Percentiles rank a stretch among this genome's conserved stretches.
These are phyloP conservation scores for Meloidogyne exigua DNA, from an alignment of 1,140 invertebrate genomes.

Conservation along the genomic window DNA sequence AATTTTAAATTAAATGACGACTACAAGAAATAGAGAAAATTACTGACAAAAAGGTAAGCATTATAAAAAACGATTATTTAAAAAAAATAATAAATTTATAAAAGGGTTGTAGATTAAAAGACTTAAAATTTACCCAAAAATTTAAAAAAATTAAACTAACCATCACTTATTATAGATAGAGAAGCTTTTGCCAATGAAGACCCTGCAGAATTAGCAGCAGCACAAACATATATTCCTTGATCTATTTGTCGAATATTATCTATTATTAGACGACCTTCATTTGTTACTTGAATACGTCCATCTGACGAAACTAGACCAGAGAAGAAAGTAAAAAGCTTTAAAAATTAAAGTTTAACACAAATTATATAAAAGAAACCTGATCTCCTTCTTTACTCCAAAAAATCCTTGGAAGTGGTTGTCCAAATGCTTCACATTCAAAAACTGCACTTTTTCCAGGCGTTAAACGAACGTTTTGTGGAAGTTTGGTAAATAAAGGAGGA, in stretches of 20 bases:
- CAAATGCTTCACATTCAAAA: conserved; percentile 48
- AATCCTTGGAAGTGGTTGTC: conserved; percentile 42
- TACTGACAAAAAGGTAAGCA: no score
- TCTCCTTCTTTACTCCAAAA: conserved; percentile 53
- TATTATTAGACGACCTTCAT: conserved; percentile 40
- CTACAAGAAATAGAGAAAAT: no score
- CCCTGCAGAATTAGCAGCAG: conserved; percentile 48
- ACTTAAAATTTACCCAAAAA: not conserved
- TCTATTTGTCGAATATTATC: conserved; percentile 39
- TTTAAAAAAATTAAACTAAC: conserved; percentile 27
- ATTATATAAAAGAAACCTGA: conserved; percentile 26
- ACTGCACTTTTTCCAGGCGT: conserved; percentile 35
- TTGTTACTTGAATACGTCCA: conserved; percentile 50
- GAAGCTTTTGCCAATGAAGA: conserved; percentile 45
- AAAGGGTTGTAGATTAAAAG: no score
- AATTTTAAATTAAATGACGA: no score
- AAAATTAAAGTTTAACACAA: not conserved
- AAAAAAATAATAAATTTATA: no score
- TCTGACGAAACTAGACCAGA: conserved; percentile 42
- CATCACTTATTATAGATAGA: conserved; percentile 34
- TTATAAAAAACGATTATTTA: no score
- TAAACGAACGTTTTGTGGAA: conserved; percentile 37
- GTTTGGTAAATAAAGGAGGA: conserved; percentile 44
- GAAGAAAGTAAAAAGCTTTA: conserved; percentile 45
- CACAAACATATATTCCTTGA: conserved; percentile 43